A percentile compares a stretch with the other conserved stretches of the same genome.
phyloP scores from a whole-genome alignment of 1,140 invertebrate genomes.

The Meloidogyne floridensis region DNA sequence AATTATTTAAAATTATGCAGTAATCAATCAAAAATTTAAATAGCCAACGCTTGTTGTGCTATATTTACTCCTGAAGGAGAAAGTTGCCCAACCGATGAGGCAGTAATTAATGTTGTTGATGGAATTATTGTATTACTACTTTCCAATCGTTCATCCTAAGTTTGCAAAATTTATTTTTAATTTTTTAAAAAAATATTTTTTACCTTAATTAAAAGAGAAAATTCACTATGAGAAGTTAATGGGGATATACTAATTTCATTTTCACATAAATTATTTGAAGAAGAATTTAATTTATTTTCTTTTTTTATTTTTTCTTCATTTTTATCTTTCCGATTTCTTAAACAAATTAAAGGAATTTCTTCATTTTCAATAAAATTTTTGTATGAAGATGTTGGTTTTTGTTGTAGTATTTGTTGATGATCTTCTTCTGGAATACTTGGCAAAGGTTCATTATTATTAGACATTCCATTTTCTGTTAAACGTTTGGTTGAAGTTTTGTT shows the following conservation, averaged over 20 bases:
- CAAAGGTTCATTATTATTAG: not conserved
- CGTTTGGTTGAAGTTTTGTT: not conserved
- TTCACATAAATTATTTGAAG: not conserved
- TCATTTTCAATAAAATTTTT: constrained; percentile 9
- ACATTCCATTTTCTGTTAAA: not conserved
- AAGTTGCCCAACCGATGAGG: not conserved
- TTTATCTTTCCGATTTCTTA: constrained; percentile 3
- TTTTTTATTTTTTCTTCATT: constrained; percentile 2
- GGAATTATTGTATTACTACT: not conserved
- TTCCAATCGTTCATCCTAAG: not conserved
- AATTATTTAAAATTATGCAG: not conserved
- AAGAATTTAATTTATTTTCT: not conserved
- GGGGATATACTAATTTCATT: not conserved
- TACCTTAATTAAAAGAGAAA: constrained; percentile 5
- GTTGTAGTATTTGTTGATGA: constrained; percentile 4
- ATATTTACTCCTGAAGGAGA: not conserved
- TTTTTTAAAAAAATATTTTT: not conserved
- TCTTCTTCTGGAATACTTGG: constrained; percentile 32
- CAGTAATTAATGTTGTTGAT: not conserved
- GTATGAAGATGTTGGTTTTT: not conserved
- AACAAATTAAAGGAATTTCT: not conserved
- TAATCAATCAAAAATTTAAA: not conserved
- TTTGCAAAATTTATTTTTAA: not conserved
- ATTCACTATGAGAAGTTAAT: not conserved
- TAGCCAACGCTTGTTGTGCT: not conserved